Evolutionary conservation across 2,888 invertebrate genomes (phyloP), one percentile per base, ranked within the genome.

Genomic region (Tenthredo mesomela): DNA sequence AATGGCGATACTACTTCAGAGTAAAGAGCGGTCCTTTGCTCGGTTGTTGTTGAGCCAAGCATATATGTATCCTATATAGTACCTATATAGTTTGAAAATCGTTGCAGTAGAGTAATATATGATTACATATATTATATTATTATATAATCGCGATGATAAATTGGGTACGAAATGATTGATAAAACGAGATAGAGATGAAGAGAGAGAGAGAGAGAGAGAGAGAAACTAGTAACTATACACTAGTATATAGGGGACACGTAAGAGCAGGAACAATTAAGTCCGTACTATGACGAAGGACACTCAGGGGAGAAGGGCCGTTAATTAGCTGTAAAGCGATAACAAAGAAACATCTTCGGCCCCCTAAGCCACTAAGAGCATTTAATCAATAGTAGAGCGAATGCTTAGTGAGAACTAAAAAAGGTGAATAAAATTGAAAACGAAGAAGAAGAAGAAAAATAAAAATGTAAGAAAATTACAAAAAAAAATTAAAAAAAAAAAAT

Each of bases 11-110:
- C 91, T 90, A 87, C 92, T 90, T 92, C 92, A 86, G 92, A 92
- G 88, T 88, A 90, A 92, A 91, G 91, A 90, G 92, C 92, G 92
- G 92, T 92, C 92, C 90, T 92, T 92, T 92, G 91, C 92, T 92
- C 91, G 86, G 91, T 91, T 89, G 92, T 92, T 90, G 91, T 91
- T 90, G 89, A 91, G 88, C 89, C 91, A 91, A 87, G 88, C 85
- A 43, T 47, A 12, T n/a, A n/a, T n/a, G n/a, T n/a, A n/a, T n/a
- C 29, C 29, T 29, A 29, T 29, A 29, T 29, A 29, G 29, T 37
- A 37, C 37, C 37, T 7, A 37, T 37, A 37, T 37, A 1, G 21
- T 77, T 77, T 50, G 54, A 77, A 77, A 77, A 73, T 73, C 73
- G 25, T 50, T 21, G 82, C 85, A 58, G 65, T 6, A 18, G 9